Percentiles rank a stretch among this genome's conserved stretches.
These are phyloP conservation scores for Phoebastria nigripes DNA, from an alignment of 2,797 vertebrate genomes.

Conservation along the genomic window DNA sequence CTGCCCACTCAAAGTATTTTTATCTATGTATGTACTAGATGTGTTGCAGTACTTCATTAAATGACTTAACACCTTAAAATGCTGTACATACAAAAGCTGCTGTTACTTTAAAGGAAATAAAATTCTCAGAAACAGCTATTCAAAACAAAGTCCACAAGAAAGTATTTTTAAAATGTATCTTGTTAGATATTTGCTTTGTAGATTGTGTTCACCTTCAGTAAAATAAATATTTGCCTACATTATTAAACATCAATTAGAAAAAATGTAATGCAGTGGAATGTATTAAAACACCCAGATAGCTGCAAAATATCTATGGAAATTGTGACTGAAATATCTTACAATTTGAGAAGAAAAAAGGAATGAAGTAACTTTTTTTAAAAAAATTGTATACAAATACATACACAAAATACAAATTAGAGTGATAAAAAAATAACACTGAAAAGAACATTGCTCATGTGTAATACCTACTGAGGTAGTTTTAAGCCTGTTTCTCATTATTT, in stretches of 20 bases:
- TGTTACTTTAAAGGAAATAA: neutral
- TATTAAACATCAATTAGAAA: neutral
- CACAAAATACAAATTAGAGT: neutral
- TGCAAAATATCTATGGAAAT: neutral
- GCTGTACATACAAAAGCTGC: neutral
- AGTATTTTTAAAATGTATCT: neutral
- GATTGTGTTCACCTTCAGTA: neutral
- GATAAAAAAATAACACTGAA: neutral
- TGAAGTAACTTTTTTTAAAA: neutral
- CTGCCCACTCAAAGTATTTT: neutral
- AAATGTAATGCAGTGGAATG: neutral
- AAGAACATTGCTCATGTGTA: neutral
- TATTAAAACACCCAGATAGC: neutral
- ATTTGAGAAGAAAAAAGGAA: neutral
- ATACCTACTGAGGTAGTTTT: neutral
- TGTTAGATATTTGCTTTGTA: neutral
- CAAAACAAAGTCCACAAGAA: neutral
- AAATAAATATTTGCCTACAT: neutral
- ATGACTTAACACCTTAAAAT: neutral
- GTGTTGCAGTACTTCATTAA: neutral
- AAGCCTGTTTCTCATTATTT: slow-evolving; percentile 15
- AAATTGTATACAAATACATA: neutral
- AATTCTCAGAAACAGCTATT: neutral
- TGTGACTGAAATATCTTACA: neutral
- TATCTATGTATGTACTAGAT: neutral